Evolutionary conservation across 2,888 invertebrate genomes (phyloP), one percentile per base, ranked within the genome.

Genomic region (Ypsolopha scabrella): DNA sequence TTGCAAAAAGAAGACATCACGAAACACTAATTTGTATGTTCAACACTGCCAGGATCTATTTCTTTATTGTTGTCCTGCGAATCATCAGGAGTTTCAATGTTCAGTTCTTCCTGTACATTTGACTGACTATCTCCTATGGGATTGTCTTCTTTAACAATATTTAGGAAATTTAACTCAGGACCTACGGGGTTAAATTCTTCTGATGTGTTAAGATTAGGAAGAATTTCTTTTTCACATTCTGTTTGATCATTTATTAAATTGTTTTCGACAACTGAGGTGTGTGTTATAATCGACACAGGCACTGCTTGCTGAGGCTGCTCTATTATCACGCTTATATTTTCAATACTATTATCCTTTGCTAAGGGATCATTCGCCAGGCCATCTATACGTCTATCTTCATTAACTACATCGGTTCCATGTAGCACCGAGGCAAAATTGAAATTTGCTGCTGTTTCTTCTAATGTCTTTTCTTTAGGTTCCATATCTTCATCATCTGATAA

Each of bases 401-500:
- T 41, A 39, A 7, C 10, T 3, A 24, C 39, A 33, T 39, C 48
- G n/a, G 35, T n/a, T 2, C 9, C 39, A 24, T 48, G 48, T 2
- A 39, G 7, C 1, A 48, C 39, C 3, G 39, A 24, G 6, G 39
- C 39, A 13, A 48, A 48, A 14, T 38, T 24, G 7, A 48, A 48
- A n/a, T 14, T 33, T n/a, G 37, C 37, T 13, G 14, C 11, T 9
- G 34, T n/a, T n/a, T 41, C 9, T 41, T 43, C 35, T 9, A 2
- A 36, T 13, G 10, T 35, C 14, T 50, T 43, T 41, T 52, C 55
- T 51, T 63, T 70, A 6, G 68, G 52, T 59, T 79, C 77, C 11
- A 67, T 56, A 61, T 86, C 85, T 65, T 85, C 83, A 6, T 72
- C 79, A 33, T 85, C 85, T 1, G 85, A 85, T 33, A 86, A 57